These are phyloP conservation scores for Leucozona laternaria DNA, from an alignment of 2,888 invertebrate species.

Conservation along the genomic window DNA sequence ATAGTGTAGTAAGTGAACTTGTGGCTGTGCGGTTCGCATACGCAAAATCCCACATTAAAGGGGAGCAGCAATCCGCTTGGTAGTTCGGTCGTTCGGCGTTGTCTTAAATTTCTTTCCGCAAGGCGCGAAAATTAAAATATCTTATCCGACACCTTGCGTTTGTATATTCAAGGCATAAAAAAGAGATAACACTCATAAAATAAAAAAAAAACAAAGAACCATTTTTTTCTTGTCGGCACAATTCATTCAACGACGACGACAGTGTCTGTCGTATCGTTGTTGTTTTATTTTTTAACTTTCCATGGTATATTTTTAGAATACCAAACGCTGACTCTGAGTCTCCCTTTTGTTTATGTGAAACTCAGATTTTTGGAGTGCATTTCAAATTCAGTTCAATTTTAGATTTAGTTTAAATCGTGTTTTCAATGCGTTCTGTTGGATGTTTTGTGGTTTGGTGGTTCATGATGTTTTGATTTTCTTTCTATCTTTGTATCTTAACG, in stretches of 20 bases:
- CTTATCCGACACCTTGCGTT: slow-evolving; percentile 50
- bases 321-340: slow-evolving; percentile 69
- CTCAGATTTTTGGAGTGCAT: slow-evolving; percentile 65
- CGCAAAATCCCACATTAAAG: slow-evolving; percentile 45
- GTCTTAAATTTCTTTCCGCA: slow-evolving; percentile 22
- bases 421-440: slow-evolving; percentile 50
- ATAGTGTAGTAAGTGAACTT: background rate
- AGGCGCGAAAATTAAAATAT: slow-evolving; percentile 56
- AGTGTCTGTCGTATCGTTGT: slow-evolving; percentile 51
- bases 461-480: slow-evolving; percentile 15
- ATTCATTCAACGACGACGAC: slow-evolving; percentile 52
- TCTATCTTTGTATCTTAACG: slow-evolving; percentile 16
- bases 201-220: slow-evolving; percentile 37
- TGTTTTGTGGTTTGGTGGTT: background rate
- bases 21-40: slow-evolving; percentile 26
- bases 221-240: slow-evolving; percentile 43
- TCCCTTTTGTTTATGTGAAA: slow-evolving; percentile 67
- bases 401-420: slow-evolving; percentile 55
- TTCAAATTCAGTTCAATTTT: slow-evolving; percentile 61
- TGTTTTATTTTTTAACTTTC: slow-evolving; percentile 33
- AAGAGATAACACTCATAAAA: slow-evolving; percentile 44
- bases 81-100: background rate
- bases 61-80: slow-evolving; percentile 19
- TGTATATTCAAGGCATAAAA: slow-evolving; percentile 31
- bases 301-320: slow-evolving; percentile 68